Evolutionary conservation across 2,797 vertebrate genomes (phyloP), one percentile per base, ranked within the genome.

Genomic region (Rhincodon typus): DNA sequence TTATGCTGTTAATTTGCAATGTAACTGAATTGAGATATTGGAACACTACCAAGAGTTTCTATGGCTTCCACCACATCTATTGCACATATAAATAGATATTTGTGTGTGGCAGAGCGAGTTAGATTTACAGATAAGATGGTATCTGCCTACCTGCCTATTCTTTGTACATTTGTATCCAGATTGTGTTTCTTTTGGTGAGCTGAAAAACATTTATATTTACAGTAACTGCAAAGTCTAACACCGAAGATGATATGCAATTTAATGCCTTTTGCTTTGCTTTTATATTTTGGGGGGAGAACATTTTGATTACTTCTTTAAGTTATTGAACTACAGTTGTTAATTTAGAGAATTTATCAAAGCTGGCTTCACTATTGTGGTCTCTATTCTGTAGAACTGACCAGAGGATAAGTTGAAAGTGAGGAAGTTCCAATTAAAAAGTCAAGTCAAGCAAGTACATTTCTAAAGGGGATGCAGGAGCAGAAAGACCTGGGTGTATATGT

Each of bases 1-100:
- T 90, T 90, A n/a, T 62, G 17, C 30, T 90, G 53, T 90, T 90
- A 90, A 90, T 90, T 90, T 90, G 57, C 87, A 90, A 90, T 53
- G 57, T 90, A 90, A 90, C 30, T 90, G 87, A 62, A 90, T 90
- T 90, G 87, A 62, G 53, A 90, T 62, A 90, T 21, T 90, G 53
- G 57, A 90, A 66, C 62, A 34, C 62, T 90, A 62, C 27, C 30
- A 66, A n/a, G 30, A 90, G 62, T 90, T 90, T 13, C 53, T 90
- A 17, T 90, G 87, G 15, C 30, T 57, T 62, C 1, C 87, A n/a
- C 53, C 62, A 62, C 62, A 90, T 62, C 15, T 57, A 84, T 84
- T 38, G n/a, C 74, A 25, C 23, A 46, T 25, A 84, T 46, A 84
- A 46, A 46, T 46, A 42, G 82, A 30, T 74, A 17, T 84, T 5